Percentiles rank a stretch among this genome's conserved stretches.
Evolutionary conservation across 2,113 vertebrate genomes (phyloP).

Genomic region (Pantherophis guttatus): DNA sequence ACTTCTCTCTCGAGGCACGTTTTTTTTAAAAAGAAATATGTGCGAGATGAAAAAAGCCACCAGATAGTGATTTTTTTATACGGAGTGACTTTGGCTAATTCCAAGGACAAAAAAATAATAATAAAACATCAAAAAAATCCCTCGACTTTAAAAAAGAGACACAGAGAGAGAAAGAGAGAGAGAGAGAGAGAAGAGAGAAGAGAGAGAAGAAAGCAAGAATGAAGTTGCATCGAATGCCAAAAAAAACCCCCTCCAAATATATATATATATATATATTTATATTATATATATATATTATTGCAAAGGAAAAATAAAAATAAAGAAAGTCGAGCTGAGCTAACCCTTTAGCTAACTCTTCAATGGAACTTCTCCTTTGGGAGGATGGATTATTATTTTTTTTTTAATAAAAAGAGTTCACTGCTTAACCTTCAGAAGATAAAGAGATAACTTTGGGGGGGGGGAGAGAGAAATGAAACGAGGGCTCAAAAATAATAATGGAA

Average conservation of each 20-base stretch:
- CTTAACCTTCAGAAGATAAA: slow-evolving; percentile 70
- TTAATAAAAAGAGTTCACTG: slow-evolving; percentile 43
- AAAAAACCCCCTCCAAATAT: not conserved
- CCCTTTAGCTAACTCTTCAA: not conserved
- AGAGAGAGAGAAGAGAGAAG: not conserved
- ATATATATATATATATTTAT: no score
- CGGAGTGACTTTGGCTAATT: slow-evolving; percentile 39
- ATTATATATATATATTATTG: not conserved
- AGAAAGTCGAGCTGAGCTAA: not conserved
- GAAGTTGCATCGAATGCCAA: not conserved
- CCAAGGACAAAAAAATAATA: not conserved
- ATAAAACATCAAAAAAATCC: not conserved
- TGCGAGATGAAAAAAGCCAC: slow-evolving; percentile 57
- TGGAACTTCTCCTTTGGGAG: not conserved
- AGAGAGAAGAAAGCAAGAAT: not conserved
- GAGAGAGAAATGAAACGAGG: slow-evolving; percentile 82
- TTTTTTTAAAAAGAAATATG: not conserved
- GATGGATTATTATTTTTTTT: not conserved
- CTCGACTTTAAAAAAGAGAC: not conserved
- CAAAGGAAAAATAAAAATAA: not conserved
- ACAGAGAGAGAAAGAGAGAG: not conserved
- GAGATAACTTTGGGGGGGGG: slow-evolving; percentile 57
- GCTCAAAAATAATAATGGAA: slow-evolving; percentile 80
- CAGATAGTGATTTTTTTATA: slow-evolving; percentile 50
- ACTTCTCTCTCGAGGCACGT: slow-evolving; percentile 4